Conservation (phyloP, 2,888 invertebrate genomes). For the Siphlonurus alternatus region DNA sequence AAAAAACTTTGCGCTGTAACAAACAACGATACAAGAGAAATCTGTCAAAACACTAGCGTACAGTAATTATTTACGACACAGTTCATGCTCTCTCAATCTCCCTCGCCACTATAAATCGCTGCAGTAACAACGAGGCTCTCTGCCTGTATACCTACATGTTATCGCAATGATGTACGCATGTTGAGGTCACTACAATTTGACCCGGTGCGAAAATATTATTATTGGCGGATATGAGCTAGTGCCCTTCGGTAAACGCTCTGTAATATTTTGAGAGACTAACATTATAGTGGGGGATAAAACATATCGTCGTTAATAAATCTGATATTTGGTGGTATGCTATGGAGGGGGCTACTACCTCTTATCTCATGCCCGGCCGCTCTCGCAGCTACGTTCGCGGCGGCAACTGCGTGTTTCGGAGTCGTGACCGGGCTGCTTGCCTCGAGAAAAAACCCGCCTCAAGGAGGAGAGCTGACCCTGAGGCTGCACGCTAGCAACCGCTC, state of each 20-base stretch:
- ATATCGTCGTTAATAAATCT: background rate
- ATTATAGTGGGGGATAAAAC: too few species aligned
- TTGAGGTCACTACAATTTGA: background rate
- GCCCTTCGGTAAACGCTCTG: too few species aligned
- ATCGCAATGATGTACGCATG: background rate
- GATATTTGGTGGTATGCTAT: too few species aligned
- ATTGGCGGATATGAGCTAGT: too few species aligned
- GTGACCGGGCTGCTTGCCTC: background rate
- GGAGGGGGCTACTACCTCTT: too few species aligned
- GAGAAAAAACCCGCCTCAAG: background rate
- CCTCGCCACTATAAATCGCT: too few species aligned
- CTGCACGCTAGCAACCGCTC: background rate
- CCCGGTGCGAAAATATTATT: too few species aligned
- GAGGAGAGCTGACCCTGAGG: background rate
- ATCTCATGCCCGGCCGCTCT: too few species aligned
- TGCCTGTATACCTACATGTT: too few species aligned
- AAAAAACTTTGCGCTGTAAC: background rate
- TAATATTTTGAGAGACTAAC: too few species aligned
- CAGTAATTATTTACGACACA: background rate
- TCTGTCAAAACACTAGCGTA: background rate
- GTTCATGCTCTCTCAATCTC: background rate
- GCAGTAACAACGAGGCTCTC: too few species aligned
- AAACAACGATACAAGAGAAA: background rate
- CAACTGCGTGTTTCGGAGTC: background rate
- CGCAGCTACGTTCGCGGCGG: too few species aligned